A percentile compares a stretch with the other conserved stretches of the same genome.
phyloP scores from a whole-genome alignment of 2,113 vertebrate species.

The Corythornis vintsioides region DNA sequence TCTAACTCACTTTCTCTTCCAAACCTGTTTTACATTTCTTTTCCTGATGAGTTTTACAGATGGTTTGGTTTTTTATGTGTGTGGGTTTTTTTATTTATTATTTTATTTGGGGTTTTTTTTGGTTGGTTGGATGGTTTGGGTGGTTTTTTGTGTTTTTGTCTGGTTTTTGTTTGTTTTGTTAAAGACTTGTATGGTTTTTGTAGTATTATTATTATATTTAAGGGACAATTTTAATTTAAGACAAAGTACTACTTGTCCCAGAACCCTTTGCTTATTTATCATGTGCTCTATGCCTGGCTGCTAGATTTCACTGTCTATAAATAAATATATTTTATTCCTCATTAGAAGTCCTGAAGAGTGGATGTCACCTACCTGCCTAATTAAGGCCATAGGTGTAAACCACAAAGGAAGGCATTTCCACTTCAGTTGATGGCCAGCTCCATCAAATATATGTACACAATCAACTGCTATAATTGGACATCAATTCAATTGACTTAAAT shows the following conservation, averaged over 20 bases:
- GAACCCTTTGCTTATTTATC: neutral
- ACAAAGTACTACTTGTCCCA: neutral
- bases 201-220: neutral
- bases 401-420: neutral
- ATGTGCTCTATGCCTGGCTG: rapidly evolving
- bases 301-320: neutral
- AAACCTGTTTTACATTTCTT: neutral
- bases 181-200: too few species aligned
- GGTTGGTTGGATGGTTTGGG: too few species aligned
- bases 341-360: neutral
- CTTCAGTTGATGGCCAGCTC: neutral
- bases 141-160: too few species aligned
- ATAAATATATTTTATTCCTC: neutral
- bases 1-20: neutral
- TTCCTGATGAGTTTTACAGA: neutral
- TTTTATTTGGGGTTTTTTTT: too few species aligned
- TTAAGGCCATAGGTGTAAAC: neutral
- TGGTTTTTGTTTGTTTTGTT: too few species aligned
- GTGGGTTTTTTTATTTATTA: too few species aligned
- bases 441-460: neutral
- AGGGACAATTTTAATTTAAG: neutral
- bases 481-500: neutral
- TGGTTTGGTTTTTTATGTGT: neutral
- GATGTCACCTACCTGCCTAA: neutral
- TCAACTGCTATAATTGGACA: neutral